Evolutionary conservation across 2,888 invertebrate genomes (phyloP), one percentile per base, ranked within the genome.

Genomic region (Erebia aethiops): DNA sequence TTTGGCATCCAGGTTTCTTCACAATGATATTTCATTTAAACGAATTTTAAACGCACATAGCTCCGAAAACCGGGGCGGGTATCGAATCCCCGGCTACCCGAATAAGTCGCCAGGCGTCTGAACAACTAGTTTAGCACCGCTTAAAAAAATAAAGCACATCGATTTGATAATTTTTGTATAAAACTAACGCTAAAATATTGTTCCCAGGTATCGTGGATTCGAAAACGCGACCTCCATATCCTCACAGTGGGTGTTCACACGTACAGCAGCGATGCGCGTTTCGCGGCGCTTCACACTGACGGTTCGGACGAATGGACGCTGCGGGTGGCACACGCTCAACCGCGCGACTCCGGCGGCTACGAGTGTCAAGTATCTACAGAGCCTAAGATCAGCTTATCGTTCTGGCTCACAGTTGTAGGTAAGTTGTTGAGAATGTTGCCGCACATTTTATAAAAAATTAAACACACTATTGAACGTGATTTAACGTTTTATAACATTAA

Each of bases 341-440:
- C 96, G 5, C 94, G 97, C 73, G 98, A 98, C 88, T 97, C 97
- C 70, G 98, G 98, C 71, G 95, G 96, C 74, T 98, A 98, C 88
- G 98, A 98, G 93, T 98, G 98, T 86, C 98, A 98, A 94, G 97
- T 98, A 77, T 97, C 97, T 81, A 98, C 98, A 18, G 98, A 98
- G 86, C 98, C 98, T 70, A 98, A 98, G 93, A 97, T 97, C 91
- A 98, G 98, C 86, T 78, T 92, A 66, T 91, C 96, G 14, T 97
- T 96, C 85, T 94, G 95, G 80, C 95, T 97, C 67, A 96, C 95
- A 79, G 97, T 97, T 81, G 96, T 97, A 71, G 96, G 97, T 97
- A 85, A 94, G 96, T 65, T 52, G 1, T 16, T 26, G 14, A 21
- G 35, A 35, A 35, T 35, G 35, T 5, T 35, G 7, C 35, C n/a